These are phyloP conservation scores for Aplodontia rufa DNA, from an alignment of 2,113 vertebrate species.

Conservation along the genomic window DNA sequence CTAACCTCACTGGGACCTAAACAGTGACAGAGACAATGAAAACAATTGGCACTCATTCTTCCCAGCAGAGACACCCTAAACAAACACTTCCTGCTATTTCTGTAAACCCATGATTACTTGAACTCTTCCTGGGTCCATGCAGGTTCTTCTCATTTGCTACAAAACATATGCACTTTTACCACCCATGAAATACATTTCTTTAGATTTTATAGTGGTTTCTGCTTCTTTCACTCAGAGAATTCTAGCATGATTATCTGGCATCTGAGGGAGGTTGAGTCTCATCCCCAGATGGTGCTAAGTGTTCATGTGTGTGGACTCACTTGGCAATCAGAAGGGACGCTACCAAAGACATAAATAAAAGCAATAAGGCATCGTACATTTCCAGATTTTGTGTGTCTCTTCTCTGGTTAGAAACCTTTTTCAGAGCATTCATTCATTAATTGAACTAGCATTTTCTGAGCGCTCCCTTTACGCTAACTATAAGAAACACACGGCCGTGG, in stretches of 20 bases:
- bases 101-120: not conserved
- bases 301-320: not conserved
- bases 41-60: not conserved
- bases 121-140: not conserved
- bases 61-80: not conserved
- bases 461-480: not conserved
- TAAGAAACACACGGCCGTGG: not conserved
- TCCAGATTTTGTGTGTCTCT: not conserved
- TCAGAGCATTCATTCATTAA: not conserved
- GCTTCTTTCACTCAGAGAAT: not conserved
- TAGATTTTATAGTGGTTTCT: not conserved
- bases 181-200: not conserved
- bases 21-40: constrained; percentile 13
- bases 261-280: too few species aligned
- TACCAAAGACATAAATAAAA: not conserved
- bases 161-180: not conserved
- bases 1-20: not conserved
- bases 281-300: not conserved
- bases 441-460: not conserved
- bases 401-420: not conserved
- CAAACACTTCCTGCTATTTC: constrained; percentile 31
- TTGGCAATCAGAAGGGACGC: not conserved
- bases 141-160: not conserved
- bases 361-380: not conserved
- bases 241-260: not conserved